A percentile compares a stretch with the other conserved stretches of the same genome.
These are phyloP conservation scores for Melieria picta DNA, from an alignment of 2,888 invertebrate species.

Conservation along the genomic window DNA sequence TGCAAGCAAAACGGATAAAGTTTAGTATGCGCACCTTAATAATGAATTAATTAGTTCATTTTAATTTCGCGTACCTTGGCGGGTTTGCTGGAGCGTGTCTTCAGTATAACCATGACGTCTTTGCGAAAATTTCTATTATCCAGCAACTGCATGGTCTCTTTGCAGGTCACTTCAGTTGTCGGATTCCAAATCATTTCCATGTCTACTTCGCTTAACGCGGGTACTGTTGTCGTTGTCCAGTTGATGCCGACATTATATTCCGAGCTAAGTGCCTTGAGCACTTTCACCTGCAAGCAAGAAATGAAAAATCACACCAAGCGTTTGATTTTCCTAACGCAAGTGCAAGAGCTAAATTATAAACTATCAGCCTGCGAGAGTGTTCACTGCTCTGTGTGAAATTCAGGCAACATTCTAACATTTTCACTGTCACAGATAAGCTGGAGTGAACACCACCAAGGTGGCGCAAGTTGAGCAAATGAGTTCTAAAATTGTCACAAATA, in stretches of 20 bases:
- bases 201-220: conserved; percentile 68
- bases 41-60: not conserved
- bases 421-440: no score
- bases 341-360: no score
- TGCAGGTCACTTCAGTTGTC: conserved; percentile 69
- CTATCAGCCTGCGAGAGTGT: no score
- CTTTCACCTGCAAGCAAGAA: conserved; percentile 65
- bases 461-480: no score
- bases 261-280: conserved; percentile 68
- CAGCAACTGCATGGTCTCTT: conserved; percentile 73
- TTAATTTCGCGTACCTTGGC: conserved; percentile 49
- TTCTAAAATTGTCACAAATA: no score
- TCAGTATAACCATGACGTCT: conserved; percentile 74
- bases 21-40: not conserved
- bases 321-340: not conserved
- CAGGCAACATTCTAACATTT: no score
- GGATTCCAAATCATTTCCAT: conserved; percentile 76
- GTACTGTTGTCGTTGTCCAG: conserved; percentile 69
- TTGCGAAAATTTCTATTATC: conserved; percentile 74
- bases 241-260: conserved; percentile 71
- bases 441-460: no score
- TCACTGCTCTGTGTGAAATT: no score
- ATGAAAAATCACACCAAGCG: not conserved
- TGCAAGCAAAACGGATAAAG: conserved; percentile 34
- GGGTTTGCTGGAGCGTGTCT: conserved; percentile 66